These are phyloP conservation scores for Potorous gilbertii DNA, from an alignment of 2,797 vertebrate species.

Conservation along the genomic window DNA sequence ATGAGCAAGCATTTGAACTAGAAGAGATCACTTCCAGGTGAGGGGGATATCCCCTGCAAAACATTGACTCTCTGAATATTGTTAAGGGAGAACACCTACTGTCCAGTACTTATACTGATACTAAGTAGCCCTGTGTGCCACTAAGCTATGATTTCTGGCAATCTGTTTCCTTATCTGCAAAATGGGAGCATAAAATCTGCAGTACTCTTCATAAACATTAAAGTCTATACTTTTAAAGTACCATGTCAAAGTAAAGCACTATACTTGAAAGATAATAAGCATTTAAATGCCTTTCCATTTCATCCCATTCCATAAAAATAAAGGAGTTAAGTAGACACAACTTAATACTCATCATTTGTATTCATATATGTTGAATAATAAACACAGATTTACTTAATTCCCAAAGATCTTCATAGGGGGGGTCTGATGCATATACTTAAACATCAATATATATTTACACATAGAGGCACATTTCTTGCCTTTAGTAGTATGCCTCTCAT, in stretches of 20 bases:
- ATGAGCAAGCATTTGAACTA: background rate
- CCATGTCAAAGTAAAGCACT: background rate
- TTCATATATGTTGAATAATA: background rate
- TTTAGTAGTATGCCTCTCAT: background rate
- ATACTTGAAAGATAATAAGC: background rate
- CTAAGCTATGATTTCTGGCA: background rate
- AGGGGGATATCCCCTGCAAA: too few relatives aligned
- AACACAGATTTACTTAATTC: background rate
- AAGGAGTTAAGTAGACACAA: background rate
- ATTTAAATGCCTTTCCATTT: background rate
- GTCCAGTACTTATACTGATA: background rate
- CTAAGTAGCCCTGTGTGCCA: background rate
- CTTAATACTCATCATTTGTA: background rate
- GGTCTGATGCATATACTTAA: background rate
- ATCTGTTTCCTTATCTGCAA: background rate
- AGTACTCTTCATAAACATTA: background rate
- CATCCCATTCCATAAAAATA: background rate
- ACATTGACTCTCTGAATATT: background rate
- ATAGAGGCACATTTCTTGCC: background rate
- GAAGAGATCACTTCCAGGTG: background rate
- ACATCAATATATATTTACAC: background rate
- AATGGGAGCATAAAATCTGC: background rate
- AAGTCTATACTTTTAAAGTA: background rate
- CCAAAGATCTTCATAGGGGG: background rate
- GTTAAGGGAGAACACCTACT: background rate